These are phyloP conservation scores for Pasiphila rectangulata DNA, from an alignment of 2,888 invertebrate genomes.

Conservation along the genomic window DNA sequence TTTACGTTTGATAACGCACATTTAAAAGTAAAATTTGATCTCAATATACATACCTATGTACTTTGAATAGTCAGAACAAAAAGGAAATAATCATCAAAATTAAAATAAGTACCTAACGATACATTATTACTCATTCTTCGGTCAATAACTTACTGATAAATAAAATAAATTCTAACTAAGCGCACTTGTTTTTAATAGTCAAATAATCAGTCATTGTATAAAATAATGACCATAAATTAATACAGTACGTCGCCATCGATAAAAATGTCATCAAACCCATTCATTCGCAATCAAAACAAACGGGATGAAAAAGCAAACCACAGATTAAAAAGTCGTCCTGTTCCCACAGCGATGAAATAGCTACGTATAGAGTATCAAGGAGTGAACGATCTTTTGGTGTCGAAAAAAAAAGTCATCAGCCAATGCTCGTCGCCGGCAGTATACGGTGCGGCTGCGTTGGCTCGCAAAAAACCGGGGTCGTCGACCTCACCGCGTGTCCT, in stretches of 20 bases:
- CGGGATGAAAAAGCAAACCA: constrained; percentile 34
- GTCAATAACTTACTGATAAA: constrained; percentile 13
- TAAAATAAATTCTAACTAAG: constrained; percentile 8
- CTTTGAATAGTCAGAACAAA: constrained; percentile 15
- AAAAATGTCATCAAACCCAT: constrained; percentile 32
- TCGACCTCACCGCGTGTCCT: constrained; percentile 75
- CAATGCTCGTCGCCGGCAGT: constrained; percentile 69
- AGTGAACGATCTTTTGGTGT: constrained; percentile 53
- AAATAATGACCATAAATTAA: constrained; percentile 10
- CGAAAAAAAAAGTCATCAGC: constrained; percentile 51
- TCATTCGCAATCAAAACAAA: constrained; percentile 52
- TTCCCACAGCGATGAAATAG: constrained; percentile 60
- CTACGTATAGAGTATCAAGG: constrained; percentile 46
- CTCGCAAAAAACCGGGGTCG: constrained; percentile 76
- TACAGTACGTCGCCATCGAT: constrained; percentile 22
- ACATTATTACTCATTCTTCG: constrained; percentile 21
- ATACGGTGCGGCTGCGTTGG: constrained; percentile 64
- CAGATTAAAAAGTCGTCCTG: constrained; percentile 48
- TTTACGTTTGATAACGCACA: constrained; percentile 48
- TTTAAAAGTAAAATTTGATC: constrained; percentile 44
- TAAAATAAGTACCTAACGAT: no score
- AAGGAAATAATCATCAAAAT: constrained; percentile 26
- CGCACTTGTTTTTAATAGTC: constrained; percentile 6
- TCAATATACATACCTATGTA: background rate
- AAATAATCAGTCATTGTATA: constrained; percentile 6